Percentiles rank a stretch among this genome's conserved stretches.
These are phyloP conservation scores for Luperina nickerlii DNA, from an alignment of 2,888 invertebrate species.

Conservation along the genomic window DNA sequence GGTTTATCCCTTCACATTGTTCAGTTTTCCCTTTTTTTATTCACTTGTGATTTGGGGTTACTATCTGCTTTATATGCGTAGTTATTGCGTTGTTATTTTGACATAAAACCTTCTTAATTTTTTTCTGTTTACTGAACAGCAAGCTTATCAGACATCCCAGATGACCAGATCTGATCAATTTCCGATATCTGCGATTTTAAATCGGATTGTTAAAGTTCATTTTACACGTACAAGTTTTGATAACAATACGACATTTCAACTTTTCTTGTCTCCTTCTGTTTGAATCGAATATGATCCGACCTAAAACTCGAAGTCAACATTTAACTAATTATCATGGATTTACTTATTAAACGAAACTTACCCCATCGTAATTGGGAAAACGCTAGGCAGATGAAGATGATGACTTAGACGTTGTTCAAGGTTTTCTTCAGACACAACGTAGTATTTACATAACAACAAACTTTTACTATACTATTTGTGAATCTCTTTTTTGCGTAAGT, in stretches of 20 bases:
- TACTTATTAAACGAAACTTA: not conserved
- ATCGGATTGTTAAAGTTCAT: no score
- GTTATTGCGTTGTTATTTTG: constrained; percentile 1
- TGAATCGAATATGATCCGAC: not conserved
- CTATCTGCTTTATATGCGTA: constrained; percentile 9
- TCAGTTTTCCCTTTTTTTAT: constrained; percentile 24
- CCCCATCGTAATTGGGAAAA: not conserved
- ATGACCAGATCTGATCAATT: not conserved
- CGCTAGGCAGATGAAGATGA: no score
- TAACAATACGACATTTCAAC: not conserved
- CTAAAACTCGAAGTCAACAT: not conserved
- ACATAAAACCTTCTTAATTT: not conserved
- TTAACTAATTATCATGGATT: not conserved
- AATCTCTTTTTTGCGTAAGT: not conserved
- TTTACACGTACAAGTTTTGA: not conserved
- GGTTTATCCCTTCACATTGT: constrained; percentile 25
- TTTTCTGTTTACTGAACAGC: not conserved
- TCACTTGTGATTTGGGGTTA: not conserved
- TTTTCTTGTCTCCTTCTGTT: not conserved
- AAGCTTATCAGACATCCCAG: not conserved
- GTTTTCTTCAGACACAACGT: not conserved
- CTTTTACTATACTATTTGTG: not conserved
- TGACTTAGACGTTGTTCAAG: not conserved
- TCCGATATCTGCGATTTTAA: not conserved
- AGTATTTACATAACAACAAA: not conserved